Evolutionary conservation across 2,797 vertebrate genomes (phyloP).

Genomic region (Iguana delicatissima): DNA sequence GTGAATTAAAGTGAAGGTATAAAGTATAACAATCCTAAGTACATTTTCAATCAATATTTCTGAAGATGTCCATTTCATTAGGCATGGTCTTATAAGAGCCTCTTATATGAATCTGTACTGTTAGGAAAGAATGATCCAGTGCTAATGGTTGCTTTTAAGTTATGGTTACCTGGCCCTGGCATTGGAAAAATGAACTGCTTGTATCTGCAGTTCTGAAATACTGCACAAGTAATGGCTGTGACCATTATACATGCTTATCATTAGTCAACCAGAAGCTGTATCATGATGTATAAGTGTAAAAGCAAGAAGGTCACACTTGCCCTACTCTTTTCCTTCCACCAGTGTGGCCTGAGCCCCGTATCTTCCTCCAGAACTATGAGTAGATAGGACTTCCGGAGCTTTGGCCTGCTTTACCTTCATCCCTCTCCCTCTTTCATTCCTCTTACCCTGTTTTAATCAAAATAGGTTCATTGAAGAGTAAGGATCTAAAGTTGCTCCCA

Average conservation of each 20-base stretch:
- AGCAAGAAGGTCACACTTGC: background rate
- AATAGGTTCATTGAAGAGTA: background rate
- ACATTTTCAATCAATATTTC: conserved; percentile 15
- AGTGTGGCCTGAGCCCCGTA: background rate
- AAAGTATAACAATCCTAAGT: conserved; percentile 16
- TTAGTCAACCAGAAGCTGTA: background rate
- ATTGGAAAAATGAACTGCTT: background rate
- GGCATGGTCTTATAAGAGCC: background rate
- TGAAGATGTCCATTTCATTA: background rate
- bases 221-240: no score
- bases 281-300: background rate
- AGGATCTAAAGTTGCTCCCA: background rate
- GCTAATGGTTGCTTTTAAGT: background rate
- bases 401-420: background rate
- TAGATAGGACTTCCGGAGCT: background rate
- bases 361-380: background rate
- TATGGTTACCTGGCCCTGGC: background rate
- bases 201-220: background rate
- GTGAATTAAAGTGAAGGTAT: conserved; percentile 8
- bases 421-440: background rate
- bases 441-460: background rate
- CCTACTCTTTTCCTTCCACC: no score
- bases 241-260: background rate
- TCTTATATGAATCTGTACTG: background rate
- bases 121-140: background rate